Base-by-base conservation (phyloP, 2,113 vertebrate species). In the Oncorhynchus mykiss region DNA sequence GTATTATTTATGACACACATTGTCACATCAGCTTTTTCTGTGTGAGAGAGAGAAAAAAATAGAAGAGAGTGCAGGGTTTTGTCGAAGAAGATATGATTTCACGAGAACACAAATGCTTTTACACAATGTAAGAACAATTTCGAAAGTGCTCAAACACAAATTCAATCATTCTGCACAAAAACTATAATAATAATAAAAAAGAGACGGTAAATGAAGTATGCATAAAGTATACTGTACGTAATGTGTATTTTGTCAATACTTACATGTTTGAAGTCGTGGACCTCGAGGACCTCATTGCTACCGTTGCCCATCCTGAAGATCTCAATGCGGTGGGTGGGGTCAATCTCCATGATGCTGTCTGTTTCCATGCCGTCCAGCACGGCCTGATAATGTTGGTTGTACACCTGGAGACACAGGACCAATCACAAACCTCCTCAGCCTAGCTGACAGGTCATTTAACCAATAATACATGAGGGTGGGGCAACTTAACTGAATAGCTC, bases 261-360 rank as follows among this genome's bases (percentile, higher is more conserved):
- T 87, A 97, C 97, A 0, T 97, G 95, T 92, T 97, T 96, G 88
- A 99, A 99, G 89, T 99, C 97, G 1, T 97, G 96, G 69, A 99
- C 94, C 92, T 99, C 97, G 71, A 98, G 85, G 65, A 97, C 95
- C 78, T 97, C 96, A 27, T 97, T 91, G 0, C 92, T 96, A 77
- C 95, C 95, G 0, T 97, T 97, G 82, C 96, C 95, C 0, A 94
- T 96, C 84, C 90, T 91, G 89, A 98, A 96, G 80, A 96, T 96
- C 91, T 99, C 97, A 0, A 94, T 90, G 80, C 81, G 94, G 74
- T 91, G 90, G 64, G 84, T 75, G 0, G 96, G 94, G 90, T 99
- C 95, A 0, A 99, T 98, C 93, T 97, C 95, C 96, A 98, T 93
- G 79, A 94, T 67, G 16, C 97, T 94, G 45, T 96, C 95, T 74